Conservation (phyloP, 1,140 invertebrate genomes). For the Atopsyche davidsoni region DNA sequence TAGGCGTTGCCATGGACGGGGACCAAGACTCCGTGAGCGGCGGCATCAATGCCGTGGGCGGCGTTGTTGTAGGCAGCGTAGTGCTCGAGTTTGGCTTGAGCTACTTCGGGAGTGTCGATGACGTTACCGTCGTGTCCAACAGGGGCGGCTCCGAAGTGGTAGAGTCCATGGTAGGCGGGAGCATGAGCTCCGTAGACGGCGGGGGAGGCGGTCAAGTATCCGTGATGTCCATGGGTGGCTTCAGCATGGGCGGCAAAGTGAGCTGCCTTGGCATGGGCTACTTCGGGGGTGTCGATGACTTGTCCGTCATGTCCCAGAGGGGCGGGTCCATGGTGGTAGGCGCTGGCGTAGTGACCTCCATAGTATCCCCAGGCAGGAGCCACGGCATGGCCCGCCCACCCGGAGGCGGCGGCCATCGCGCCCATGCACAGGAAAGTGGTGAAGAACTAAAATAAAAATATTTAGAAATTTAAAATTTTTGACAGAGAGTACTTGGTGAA, state of each 20-base stretch:
- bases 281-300: constrained; percentile 14
- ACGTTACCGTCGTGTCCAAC: constrained; percentile 22
- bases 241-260: too few relatives aligned
- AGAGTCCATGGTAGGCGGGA: constrained; percentile 8
- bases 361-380: too few relatives aligned
- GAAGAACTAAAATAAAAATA: too few relatives aligned
- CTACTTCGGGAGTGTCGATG: constrained; percentile 17
- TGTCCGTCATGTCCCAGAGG: constrained; percentile 12
- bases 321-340: too few relatives aligned
- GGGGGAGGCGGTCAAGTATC: constrained; percentile 6
- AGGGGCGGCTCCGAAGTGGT: constrained; percentile 12
- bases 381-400: too few relatives aligned
- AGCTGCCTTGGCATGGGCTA: constrained; percentile 15
- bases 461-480: too few relatives aligned
- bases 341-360: constrained; percentile 5
- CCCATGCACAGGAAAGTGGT: too few relatives aligned
- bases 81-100: constrained; percentile 15
- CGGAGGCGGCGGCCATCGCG: too few relatives aligned
- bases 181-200: constrained; percentile 4
- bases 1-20: too few relatives aligned
- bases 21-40: too few relatives aligned
- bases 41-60: constrained; percentile 30
- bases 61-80: constrained; percentile 13
- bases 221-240: too few relatives aligned
- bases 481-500: too few relatives aligned